Conservation (phyloP, 2,113 vertebrate genomes). For the Melanostigma gelatinosum region DNA sequence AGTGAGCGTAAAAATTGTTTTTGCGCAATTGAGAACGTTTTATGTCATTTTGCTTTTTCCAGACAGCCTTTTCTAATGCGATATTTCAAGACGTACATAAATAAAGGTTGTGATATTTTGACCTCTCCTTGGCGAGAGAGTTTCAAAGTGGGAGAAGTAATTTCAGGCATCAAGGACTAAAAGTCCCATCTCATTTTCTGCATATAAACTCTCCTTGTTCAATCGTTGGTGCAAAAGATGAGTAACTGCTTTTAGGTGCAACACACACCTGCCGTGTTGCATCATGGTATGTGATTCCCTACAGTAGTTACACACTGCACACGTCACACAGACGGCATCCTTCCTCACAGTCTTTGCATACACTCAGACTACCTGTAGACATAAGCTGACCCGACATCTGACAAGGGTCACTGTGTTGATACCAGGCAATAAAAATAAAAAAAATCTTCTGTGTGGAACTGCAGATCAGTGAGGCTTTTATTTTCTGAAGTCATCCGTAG, state of each 20-base stretch:
- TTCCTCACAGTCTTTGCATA: background rate
- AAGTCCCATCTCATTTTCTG: no score
- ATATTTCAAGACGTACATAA: no score
- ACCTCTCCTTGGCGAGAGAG: no score
- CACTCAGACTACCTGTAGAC: background rate
- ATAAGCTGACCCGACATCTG: slow-evolving; percentile 4
- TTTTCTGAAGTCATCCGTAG: slow-evolving; percentile 30
- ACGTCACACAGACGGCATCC: background rate
- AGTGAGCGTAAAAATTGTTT: no score
- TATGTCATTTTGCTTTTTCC: no score
- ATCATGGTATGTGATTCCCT: background rate
- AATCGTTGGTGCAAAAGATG: no score
- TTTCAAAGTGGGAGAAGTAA: no score
- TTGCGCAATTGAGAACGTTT: no score
- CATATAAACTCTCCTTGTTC: no score
- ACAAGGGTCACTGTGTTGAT: slow-evolving; percentile 32
- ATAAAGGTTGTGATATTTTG: no score
- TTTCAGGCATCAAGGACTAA: no score
- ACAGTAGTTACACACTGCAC: background rate
- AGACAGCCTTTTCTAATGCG: no score
- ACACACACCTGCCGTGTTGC: background rate
- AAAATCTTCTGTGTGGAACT: slow-evolving; percentile 1
- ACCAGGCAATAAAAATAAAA: slow-evolving; percentile 38
- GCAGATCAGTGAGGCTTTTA: slow-evolving; percentile 50
- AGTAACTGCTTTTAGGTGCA: background rate